Evolutionary conservation across 2,113 vertebrate species (phyloP), one percentile per base, ranked within the genome.

Genomic region (Athene cunicularia): DNA sequence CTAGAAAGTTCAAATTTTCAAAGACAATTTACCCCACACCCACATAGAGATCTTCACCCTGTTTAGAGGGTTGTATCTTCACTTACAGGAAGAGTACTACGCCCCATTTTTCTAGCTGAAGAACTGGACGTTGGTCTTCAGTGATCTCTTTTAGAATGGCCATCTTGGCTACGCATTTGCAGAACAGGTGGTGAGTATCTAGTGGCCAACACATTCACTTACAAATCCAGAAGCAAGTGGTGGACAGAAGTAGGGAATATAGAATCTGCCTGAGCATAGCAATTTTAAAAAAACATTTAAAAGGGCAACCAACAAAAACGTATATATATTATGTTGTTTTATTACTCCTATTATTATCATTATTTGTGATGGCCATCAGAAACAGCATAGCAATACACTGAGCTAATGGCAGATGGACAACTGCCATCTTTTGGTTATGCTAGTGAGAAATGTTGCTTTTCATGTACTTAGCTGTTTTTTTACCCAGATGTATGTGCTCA

Each of bases 191-290:
- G 93, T 13, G 52, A 87, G n/a, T 45, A 96, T 74, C 67, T 93
- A 93, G 73, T 88, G 95, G 83, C 80, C 95, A 97, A 96, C 62
- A 84, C 49, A 94, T 82, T 93, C 73, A 93, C 79, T 97, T 94
- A 96, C 89, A 96, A 96, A 95, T 80, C 93, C 97, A 96, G 93
- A 97, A 97, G 80, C 80, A 88, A 97, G 80, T 60, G 43, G 70
- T 55, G 88, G 91, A 86, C 52, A 72, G 76, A 88, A 87, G 20
- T 0, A 49, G 30, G 52, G 23, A 87, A 66, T 33, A 88, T 0
- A 86, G 94, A 95, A 96, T 93, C 95, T 96, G 84, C 92, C 93
- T n/a, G 75, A 95, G 96, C 5, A 17, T 53, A 80, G 86, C 81
- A 90, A 95, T 79, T 96, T 47, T 7, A 50, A 95, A 93, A 91